Conservation (phyloP, 2,888 invertebrate species). For the Pristionchus maxplancki region DNA sequence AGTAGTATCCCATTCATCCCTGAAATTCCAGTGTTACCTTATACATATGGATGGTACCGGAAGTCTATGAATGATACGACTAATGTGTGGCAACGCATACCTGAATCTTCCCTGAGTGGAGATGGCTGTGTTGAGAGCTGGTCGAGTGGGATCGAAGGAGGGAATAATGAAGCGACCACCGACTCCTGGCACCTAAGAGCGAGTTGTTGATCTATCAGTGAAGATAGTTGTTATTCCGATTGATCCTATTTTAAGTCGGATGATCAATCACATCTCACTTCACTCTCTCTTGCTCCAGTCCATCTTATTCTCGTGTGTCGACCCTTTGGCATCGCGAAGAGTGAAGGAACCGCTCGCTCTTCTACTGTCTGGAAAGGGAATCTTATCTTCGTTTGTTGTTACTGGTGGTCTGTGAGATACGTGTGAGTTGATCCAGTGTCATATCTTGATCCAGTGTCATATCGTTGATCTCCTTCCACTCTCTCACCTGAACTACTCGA, state of each 20-base stretch:
- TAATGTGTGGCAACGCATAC: slow-evolving; percentile 38
- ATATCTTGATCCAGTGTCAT: neutral
- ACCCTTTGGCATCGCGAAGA: slow-evolving; percentile 69
- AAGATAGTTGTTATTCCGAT: too few relatives aligned
- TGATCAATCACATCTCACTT: too few relatives aligned
- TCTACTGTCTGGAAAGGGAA: slow-evolving; percentile 64
- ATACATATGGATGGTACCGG: neutral
- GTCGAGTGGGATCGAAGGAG: slow-evolving; percentile 70
- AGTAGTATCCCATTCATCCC: slow-evolving; percentile 73
- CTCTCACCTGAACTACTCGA: slow-evolving; percentile 28
- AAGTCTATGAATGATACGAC: too few relatives aligned
- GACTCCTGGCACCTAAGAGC: slow-evolving; percentile 55
- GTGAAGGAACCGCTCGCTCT: slow-evolving; percentile 69
- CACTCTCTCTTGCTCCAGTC: slow-evolving; percentile 73
- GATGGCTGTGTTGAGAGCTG: slow-evolving; percentile 69
- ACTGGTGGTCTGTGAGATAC: neutral
- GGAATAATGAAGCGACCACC: slow-evolving; percentile 67
- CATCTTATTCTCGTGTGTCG: slow-evolving; percentile 70
- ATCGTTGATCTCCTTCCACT: neutral
- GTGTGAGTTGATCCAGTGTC: neutral
- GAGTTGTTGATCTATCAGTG: neutral
- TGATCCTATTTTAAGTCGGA: too few relatives aligned
- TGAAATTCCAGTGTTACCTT: slow-evolving; percentile 28
- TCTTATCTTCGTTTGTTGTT: too few relatives aligned
- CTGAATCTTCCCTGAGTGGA: slow-evolving; percentile 71